Percentiles rank a stretch among this genome's conserved stretches.
phyloP scores from a whole-genome alignment of 2,113 vertebrate species.

The Bujurquina vittata region DNA sequence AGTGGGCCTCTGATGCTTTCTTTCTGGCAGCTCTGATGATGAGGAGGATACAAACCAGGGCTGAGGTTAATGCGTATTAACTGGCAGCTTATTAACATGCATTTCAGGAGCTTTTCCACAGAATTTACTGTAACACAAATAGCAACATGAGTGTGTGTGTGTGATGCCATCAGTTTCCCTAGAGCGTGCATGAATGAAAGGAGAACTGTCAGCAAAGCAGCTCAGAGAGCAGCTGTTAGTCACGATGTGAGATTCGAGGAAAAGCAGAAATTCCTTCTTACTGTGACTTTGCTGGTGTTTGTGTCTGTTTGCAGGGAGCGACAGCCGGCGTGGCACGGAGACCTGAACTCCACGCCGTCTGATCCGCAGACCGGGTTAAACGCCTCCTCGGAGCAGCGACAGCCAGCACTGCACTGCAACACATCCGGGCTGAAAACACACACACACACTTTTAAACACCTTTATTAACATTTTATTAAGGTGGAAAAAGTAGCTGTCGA shows the following conservation, averaged over 20 bases:
- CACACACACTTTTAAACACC: background rate
- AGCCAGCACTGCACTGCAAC: slow-evolving; percentile 69
- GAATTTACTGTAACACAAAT: background rate
- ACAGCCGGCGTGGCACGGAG: slow-evolving; percentile 87
- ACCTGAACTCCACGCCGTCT: slow-evolving; percentile 80
- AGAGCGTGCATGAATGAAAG: background rate
- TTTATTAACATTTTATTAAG: background rate
- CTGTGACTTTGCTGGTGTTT: background rate
- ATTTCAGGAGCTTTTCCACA: background rate
- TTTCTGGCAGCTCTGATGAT: background rate
- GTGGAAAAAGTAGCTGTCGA: background rate
- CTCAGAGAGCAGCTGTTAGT: background rate
- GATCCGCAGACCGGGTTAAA: slow-evolving; percentile 88
- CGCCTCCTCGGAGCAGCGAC: slow-evolving; percentile 73
- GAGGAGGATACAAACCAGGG: no score
- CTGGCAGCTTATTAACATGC: no score
- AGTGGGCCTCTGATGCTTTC: background rate
- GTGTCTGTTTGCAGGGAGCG: fast-evolving
- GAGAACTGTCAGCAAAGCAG: background rate
- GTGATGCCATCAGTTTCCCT: background rate
- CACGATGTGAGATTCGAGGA: background rate
- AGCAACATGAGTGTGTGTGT: background rate
- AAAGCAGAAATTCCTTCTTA: background rate
- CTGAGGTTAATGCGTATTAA: no score
- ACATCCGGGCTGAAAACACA: background rate